These are phyloP conservation scores for Pollicipes pollicipes DNA, from an alignment of 1,140 invertebrate species.

Conservation along the genomic window DNA sequence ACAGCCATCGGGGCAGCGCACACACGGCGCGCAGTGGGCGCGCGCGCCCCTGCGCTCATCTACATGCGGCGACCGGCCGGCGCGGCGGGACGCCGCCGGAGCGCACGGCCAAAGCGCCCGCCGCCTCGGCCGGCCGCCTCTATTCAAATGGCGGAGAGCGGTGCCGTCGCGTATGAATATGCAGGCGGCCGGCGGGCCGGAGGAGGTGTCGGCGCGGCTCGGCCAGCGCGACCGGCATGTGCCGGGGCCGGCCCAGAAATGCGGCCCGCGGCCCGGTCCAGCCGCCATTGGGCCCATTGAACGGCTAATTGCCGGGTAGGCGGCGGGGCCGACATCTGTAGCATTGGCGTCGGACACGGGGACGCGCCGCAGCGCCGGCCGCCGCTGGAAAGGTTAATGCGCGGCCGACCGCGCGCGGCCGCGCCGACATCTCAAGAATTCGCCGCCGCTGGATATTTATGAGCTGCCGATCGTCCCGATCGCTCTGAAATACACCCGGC, in stretches of 20 bases:
- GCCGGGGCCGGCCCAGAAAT: background rate
- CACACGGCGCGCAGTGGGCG: no score
- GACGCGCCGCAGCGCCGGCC: no score
- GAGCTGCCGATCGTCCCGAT: background rate
- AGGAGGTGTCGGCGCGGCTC: background rate
- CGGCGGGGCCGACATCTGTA: background rate
- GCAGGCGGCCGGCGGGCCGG: background rate
- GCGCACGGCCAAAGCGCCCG: no score
- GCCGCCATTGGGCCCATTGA: background rate
- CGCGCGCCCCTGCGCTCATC: background rate
- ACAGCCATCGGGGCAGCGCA: background rate
- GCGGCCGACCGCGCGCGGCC: no score
- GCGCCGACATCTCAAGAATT: background rate
- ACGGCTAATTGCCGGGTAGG: background rate
- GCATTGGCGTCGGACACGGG: no score
- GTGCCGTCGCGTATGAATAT: background rate
- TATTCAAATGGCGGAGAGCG: no score
- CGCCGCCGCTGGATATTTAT: background rate
- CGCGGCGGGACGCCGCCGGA: no score
- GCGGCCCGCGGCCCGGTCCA: no score
- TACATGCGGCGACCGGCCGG: background rate
- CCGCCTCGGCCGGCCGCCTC: no score
- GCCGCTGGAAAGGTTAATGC: background rate
- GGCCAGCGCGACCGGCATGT: background rate
- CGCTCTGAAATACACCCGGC: background rate